Percentiles rank a stretch among this genome's conserved stretches.
Evolutionary conservation across 2,113 vertebrate genomes (phyloP).

Genomic region (Ceuthmochares aereus): DNA sequence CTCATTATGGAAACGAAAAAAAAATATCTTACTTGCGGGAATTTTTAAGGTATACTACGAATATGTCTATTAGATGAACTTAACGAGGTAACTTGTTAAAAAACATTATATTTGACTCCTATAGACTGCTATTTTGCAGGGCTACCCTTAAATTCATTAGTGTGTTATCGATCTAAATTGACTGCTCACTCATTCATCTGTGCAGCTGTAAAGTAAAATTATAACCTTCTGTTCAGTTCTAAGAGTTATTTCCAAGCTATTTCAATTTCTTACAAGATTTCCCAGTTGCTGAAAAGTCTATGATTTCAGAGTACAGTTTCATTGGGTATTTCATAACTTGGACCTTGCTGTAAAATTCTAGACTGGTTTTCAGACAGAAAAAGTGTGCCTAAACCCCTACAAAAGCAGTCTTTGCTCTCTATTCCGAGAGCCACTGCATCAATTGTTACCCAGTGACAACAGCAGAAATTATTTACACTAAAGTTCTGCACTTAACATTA

Average conservation of each 20-base stretch:
- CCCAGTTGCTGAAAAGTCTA: neutral
- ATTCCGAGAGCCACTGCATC: neutral
- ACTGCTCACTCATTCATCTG: neutral
- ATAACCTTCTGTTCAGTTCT: neutral
- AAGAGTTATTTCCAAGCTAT: neutral
- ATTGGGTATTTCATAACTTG: neutral
- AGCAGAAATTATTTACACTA: neutral
- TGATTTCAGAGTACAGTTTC: neutral
- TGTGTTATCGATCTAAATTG: neutral
- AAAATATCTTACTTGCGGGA: neutral
- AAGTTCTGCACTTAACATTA: neutral
- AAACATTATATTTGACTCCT: neutral
- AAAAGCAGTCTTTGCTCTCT: neutral
- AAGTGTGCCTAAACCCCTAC: neutral
- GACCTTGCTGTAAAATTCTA: neutral
- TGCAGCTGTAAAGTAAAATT: neutral
- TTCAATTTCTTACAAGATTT: neutral
- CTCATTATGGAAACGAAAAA: neutral
- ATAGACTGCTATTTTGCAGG: neutral
- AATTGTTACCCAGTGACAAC: neutral
- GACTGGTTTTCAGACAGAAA: neutral
- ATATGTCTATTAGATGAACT: neutral
- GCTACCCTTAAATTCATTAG: neutral
- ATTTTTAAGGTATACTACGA: neutral
- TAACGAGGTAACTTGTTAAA: neutral